Evolutionary conservation across 2,113 vertebrate species (phyloP), one percentile per base, ranked within the genome.

Genomic region (Centropristis striata): DNA sequence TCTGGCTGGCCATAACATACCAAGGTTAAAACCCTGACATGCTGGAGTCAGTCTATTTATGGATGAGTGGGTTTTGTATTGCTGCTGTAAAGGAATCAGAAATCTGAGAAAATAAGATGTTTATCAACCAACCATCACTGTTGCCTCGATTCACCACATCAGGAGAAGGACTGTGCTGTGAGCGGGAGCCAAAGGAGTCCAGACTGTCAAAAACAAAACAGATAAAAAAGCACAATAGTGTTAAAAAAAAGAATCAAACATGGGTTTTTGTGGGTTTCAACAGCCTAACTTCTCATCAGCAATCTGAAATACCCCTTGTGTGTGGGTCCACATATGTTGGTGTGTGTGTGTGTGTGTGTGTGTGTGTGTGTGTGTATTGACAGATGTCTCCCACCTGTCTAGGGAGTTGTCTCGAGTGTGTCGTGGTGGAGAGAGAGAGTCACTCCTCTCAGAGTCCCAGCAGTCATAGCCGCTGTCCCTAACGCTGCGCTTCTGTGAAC

Each of bases 401-500:
- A 94, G 67, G 78, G 98, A 99, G 89, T 98, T 97, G 92, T 99
- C 98, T 51, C 98, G 93, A 59, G 96, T 96, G 39, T 99, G 98
- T 37, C 95, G 95, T 15, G 98, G 98, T 0, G 98, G 97, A 21
- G 98, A 99, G 11, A 99, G 96, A 12, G 98, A 99, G 69, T 98
- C 98, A 0, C 98, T 99, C 90, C 96, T 96, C 76, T 99, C 98
- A 0, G 98, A 98, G 78, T 99, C 98, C 97, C 98, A 99, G 91
- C 96, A 98, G 92, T 99, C 98, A n/a, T 98, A 99, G 75, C 98
- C 98, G 0, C 98, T 99, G 96, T 99, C 98, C 53, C 98, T 95
- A 55, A 99, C 96, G 42, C 95, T 95, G 72, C 96, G 95, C 59
- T 97, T 98, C 7, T 96, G 98, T 54, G 96, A 61, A 68, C 70